Evolutionary conservation across 2,888 invertebrate species (phyloP), one percentile per base, ranked within the genome.

Genomic region (Brenthis daphne): DNA sequence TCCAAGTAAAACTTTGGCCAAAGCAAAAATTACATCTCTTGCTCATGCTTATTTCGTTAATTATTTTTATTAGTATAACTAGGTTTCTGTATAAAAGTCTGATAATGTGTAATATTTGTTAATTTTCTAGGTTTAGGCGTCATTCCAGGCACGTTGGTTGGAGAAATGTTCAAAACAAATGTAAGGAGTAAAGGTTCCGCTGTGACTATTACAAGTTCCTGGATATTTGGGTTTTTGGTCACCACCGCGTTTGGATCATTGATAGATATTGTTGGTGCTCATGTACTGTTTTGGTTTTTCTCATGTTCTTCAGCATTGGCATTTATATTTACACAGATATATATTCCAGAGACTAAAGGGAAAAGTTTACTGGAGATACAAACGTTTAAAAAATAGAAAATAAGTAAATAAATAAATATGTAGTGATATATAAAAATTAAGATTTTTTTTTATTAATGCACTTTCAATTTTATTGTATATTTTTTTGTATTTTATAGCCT

Each of bases 311-410:
- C 16, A 74, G 78, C 29, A 57, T 76, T 0, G 0, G 93, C 94
- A 0, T 94, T 94, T 71, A 82, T 95, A 64, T 97, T 96, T 81
- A 94, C 95, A 0, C 80, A 94, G 6, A 89, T 94, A 57, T 87
- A 94, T 61, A 92, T 97, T 1, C 96, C 97, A 37, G 97, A 97
- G 86, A 97, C 97, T 0, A 96, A 96, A 83, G 97, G 97, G 0
- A 95, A 96, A 81, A 95, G 95, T 67, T 89, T 97, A 63, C 94
- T 95, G 76, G 94, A 97, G 84, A 97, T 97, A 77, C 95, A 96
- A 29, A 37, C 6, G 3, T n/a, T 53, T 16, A 1, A 29, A 14
- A 33, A n/a, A 13, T 16, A 67, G 11, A 11, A 16, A 43, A 43
- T 8, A 8, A 43, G 0, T 43, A 1, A 2, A 43, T 43, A 11